phyloP scores from a whole-genome alignment of 2,888 invertebrate species.

The Diaperis boleti region DNA sequence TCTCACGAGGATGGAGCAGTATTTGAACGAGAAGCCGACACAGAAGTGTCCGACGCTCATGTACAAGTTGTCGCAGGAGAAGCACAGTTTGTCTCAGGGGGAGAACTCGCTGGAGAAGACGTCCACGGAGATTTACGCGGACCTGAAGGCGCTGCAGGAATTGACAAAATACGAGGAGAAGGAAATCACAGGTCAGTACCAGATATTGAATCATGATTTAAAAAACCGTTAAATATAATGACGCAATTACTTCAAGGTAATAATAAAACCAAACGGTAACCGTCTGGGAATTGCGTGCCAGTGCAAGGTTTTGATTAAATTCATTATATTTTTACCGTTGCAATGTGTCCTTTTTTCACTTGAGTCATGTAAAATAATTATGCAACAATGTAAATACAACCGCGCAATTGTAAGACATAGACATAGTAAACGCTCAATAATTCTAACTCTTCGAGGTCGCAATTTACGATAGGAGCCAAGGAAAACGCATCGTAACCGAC shows the following conservation, averaged over 20 bases:
- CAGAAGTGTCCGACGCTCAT: constrained; percentile 65
- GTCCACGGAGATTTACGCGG: constrained; percentile 62
- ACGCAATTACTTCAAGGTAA: no score
- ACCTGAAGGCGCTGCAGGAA: constrained; percentile 62
- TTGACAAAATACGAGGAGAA: constrained; percentile 58
- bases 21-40: constrained; percentile 66
- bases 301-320: no score
- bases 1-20: constrained; percentile 76
- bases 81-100: constrained; percentile 45
- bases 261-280: no score
- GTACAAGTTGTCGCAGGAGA: constrained; percentile 60
- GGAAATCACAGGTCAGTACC: constrained; percentile 50
- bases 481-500: background rate
- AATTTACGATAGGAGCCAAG: background rate
- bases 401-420: no score
- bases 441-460: no score
- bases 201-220: no score
- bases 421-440: background rate
- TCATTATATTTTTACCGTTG: no score
- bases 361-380: no score
- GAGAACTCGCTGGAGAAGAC: constrained; percentile 61
- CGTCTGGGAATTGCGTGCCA: no score
- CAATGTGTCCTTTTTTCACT: no score
- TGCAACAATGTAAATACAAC: no score
- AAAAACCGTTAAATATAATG: no score